Evolutionary conservation across 2,113 vertebrate genomes (phyloP).

Genomic region (Coreoperca whiteheadi): DNA sequence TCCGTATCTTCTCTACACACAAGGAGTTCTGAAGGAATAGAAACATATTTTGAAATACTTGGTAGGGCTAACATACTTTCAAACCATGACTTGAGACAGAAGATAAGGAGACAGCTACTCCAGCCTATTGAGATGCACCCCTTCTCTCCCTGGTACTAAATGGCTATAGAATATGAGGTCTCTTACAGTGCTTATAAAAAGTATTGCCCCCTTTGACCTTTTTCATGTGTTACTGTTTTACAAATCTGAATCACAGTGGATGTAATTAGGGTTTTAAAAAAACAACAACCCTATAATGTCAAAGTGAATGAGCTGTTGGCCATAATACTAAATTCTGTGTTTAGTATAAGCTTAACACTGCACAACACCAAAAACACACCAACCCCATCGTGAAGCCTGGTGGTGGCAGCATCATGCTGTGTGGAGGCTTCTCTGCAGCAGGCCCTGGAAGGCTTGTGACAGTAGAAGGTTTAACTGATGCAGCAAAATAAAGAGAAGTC

Average conservation of each 20-base stretch:
- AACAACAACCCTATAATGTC: no score
- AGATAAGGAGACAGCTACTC: conserved; percentile 57
- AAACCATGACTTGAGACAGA: conserved; percentile 31
- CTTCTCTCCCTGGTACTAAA: conserved; percentile 62
- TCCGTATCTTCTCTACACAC: conserved; percentile 49
- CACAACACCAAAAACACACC: neutral
- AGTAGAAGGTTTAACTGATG: conserved; percentile 9
- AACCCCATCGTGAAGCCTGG: conserved; percentile 34
- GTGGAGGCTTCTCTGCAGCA: conserved; percentile 24
- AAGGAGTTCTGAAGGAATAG: conserved; percentile 48
- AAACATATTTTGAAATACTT: conserved; percentile 32
- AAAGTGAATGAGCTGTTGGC: neutral
- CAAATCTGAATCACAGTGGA: conserved; percentile 22
- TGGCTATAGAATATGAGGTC: conserved; percentile 50
- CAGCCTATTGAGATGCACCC: conserved; percentile 61
- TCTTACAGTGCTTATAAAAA: conserved; percentile 54
- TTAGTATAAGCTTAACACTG: neutral
- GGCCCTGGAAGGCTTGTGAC: neutral
- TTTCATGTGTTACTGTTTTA: conserved; percentile 52
- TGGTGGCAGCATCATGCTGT: conserved; percentile 57
- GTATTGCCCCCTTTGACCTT: conserved; percentile 24
- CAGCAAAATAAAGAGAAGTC: neutral
- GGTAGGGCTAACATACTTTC: conserved; percentile 10
- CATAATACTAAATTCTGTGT: conserved; percentile 19
- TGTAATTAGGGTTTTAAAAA: conserved; percentile 13